Evolutionary conservation across 2,113 vertebrate genomes (phyloP).

Genomic region (Xenopus borealis): DNA sequence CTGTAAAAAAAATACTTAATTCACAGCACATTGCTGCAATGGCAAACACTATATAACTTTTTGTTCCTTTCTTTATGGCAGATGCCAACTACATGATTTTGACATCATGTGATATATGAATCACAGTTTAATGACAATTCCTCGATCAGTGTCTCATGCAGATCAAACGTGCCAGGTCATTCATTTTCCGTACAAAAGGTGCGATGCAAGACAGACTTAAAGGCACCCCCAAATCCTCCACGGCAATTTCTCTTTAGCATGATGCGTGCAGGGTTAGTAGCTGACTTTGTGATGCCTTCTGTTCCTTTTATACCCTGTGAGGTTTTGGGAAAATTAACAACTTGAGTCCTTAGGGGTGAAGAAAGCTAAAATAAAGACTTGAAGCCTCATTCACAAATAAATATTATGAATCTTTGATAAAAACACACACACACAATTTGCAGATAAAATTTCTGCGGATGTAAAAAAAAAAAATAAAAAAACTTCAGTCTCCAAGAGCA

Average conservation of each 20-base stretch:
- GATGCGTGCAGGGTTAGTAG: conserved; percentile 25
- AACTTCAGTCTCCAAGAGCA: too few species aligned
- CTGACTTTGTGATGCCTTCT: conserved; percentile 4
- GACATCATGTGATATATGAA: too few species aligned
- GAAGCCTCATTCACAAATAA: background rate
- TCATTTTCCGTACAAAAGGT: conserved; percentile 23
- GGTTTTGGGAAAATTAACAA: conserved; percentile 19
- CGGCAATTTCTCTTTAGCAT: background rate
- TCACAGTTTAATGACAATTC: background rate
- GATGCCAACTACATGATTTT: too few species aligned
- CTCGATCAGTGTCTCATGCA: background rate
- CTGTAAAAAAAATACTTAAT: too few species aligned
- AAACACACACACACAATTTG: too few species aligned
- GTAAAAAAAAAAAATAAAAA: too few species aligned
- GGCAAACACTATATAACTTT: too few species aligned
- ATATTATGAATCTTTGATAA: too few species aligned
- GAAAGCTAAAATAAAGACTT: background rate
- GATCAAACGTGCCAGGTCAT: background rate
- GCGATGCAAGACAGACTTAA: background rate
- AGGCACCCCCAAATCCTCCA: background rate
- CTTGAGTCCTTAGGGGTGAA: conserved; percentile 14
- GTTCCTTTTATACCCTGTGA: conserved; percentile 16
- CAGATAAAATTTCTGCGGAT: too few species aligned
- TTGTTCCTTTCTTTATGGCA: too few species aligned
- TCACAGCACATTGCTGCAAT: too few species aligned